Evolutionary conservation across 2,888 invertebrate genomes (phyloP).

Genomic region (Baronia brevicornis): DNA sequence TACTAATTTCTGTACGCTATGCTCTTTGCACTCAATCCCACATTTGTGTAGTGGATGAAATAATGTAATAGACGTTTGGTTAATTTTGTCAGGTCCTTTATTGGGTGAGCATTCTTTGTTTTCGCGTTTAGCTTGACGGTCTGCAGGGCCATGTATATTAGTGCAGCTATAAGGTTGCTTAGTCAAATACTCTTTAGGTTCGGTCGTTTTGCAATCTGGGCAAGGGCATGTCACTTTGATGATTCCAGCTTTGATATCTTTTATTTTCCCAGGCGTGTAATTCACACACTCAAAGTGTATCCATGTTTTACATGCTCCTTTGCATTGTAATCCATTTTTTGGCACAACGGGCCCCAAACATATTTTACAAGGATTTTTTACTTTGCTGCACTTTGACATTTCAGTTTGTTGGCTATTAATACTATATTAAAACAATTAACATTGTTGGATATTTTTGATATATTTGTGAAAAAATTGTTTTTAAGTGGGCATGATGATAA

Average conservation of each 20-base stretch:
- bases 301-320: conserved; percentile 53
- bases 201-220: conserved; percentile 45
- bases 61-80: conserved; percentile 15
- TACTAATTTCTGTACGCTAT: conserved; percentile 23
- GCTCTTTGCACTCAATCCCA: conserved; percentile 31
- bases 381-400: conserved; percentile 43
- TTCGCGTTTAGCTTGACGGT: conserved; percentile 32
- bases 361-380: conserved; percentile 55
- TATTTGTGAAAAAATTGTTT: conserved; percentile 3
- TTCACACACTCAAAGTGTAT: conserved; percentile 52
- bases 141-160: conserved; percentile 43
- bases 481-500: conserved; percentile 12
- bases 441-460: conserved; percentile 13
- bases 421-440: conserved; percentile 16
- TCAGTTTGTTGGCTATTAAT: conserved; percentile 24
- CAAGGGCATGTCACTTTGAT: conserved; percentile 59
- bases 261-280: conserved; percentile 55
- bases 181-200: conserved; percentile 39
- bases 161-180: conserved; percentile 41
- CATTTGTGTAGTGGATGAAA: conserved; percentile 28
- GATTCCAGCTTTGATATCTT: conserved; percentile 47
- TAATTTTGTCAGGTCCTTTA: conserved; percentile 17
- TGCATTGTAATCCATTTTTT: conserved; percentile 50
- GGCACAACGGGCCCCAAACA: conserved; percentile 42
- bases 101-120: conserved; percentile 26